Evolutionary conservation across 2,113 vertebrate species (phyloP).

Genomic region (Archilochus colubris): DNA sequence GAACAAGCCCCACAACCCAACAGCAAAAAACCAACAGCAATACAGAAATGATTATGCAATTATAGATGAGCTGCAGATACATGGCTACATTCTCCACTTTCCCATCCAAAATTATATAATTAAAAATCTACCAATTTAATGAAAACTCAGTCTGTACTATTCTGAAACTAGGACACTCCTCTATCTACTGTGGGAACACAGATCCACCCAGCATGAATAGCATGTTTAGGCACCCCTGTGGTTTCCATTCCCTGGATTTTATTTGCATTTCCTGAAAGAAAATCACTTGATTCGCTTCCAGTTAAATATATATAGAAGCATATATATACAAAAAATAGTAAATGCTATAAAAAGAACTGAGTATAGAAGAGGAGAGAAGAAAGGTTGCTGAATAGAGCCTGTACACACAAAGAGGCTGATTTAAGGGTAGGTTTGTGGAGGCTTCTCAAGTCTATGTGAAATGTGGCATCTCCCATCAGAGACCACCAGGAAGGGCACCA

Average conservation of each 20-base stretch:
- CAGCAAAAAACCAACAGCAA: not conserved
- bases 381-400: not conserved
- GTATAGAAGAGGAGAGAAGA: not conserved
- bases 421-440: not conserved
- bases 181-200: not conserved
- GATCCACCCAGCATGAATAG: constrained; percentile 43
- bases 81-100: not conserved
- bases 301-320: not conserved
- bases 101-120: not conserved
- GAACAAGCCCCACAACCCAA: not conserved
- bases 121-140: not conserved
- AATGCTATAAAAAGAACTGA: not conserved
- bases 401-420: not conserved
- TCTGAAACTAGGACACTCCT: not conserved
- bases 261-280: constrained; percentile 19
- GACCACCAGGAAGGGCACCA: not conserved
- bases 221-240: constrained; percentile 6
- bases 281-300: not conserved
- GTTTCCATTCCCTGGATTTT: constrained; percentile 8
- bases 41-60: not conserved
- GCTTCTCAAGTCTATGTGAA: not conserved
- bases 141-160: not conserved
- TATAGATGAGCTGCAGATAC: not conserved
- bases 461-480: not conserved
- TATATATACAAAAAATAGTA: not conserved